Evolutionary conservation across 2,888 invertebrate genomes (phyloP).

Genomic region (Thelaira solivaga): DNA sequence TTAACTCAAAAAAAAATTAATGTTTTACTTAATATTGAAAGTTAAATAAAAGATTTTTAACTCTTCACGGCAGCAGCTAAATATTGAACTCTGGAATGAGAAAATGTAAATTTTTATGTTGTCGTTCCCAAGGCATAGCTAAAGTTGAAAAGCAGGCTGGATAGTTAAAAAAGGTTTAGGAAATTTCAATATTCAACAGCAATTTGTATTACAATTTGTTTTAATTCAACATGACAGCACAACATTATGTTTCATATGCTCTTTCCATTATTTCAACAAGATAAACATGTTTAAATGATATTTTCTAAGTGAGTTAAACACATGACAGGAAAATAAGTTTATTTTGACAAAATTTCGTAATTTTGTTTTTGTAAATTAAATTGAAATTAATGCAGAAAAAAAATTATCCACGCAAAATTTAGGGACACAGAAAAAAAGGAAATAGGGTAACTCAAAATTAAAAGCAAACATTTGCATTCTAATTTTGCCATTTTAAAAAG

Average conservation of each 20-base stretch:
- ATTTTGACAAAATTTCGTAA: background rate
- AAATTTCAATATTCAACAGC: background rate
- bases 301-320: background rate
- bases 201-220: background rate
- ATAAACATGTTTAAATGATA: constrained; percentile 9
- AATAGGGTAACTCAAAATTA: too few relatives aligned
- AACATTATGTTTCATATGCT: too few relatives aligned
- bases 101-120: background rate
- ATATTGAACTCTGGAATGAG: background rate
- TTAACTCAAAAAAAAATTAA: constrained; percentile 32
- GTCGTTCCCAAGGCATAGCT: background rate
- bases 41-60: constrained; percentile 28
- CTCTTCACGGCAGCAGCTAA: background rate
- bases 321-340: background rate
- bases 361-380: background rate
- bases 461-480: too few relatives aligned
- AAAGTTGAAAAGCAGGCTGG: background rate
- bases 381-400: background rate
- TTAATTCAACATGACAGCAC: background rate
- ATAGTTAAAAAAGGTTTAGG: background rate
- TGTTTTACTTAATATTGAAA: constrained; percentile 16
- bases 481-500: too few relatives aligned
- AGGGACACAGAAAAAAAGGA: too few relatives aligned
- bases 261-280: background rate
- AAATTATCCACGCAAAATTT: background rate